Base-by-base conservation (phyloP, 2,113 vertebrate genomes). In the Ibidorhyncha struthersii region DNA sequence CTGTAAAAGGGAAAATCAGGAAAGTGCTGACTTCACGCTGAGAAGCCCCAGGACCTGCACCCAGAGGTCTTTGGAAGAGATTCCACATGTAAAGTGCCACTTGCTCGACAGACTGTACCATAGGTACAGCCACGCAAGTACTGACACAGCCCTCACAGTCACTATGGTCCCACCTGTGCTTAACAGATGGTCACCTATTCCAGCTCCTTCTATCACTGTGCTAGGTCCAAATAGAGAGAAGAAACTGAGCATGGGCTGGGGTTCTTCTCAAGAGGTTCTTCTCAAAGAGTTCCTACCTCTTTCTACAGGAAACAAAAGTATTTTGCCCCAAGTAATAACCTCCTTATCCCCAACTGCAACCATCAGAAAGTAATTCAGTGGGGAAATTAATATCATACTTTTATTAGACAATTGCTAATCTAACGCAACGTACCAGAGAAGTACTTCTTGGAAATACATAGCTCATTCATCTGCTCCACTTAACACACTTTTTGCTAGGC, bases 1-100 rank as follows among this genome's bases (percentile, higher is more conserved):
- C 20, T 43, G 36, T 20, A 8, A 45, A 89, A 62, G 13, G 8
- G 34, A 66, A 82, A 67, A 41, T 17, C 34, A 84, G 34, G 18
- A 30, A 69, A 78, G 19, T 0, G 0, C 58, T 26, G 27, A 6
- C 25, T 79, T 89, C 53, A 6, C 2, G 2, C 40, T n/a, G 15
- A 34, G 79, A 82, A 82, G 61, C 29, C 29, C 25, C 34, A 49
- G n/a, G 32, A 41, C 27, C 59, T 66, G 38, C 22, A 89, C 12
- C 20, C 41, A 55, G 38, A 91, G 27, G 56, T 53, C 69, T 52
- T 2, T 49, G 59, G 66, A 84, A 53, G 50, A 47, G 14, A 76
- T 18, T 5, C 7, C 52, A 79, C 0, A 2, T 14, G n/a, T 26
- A 0, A 63, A 90, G 52, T 10, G 43, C 34, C 38, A 41, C n/a